These are phyloP conservation scores for Protonemura montana DNA, from an alignment of 2,888 invertebrate genomes.

Conservation along the genomic window DNA sequence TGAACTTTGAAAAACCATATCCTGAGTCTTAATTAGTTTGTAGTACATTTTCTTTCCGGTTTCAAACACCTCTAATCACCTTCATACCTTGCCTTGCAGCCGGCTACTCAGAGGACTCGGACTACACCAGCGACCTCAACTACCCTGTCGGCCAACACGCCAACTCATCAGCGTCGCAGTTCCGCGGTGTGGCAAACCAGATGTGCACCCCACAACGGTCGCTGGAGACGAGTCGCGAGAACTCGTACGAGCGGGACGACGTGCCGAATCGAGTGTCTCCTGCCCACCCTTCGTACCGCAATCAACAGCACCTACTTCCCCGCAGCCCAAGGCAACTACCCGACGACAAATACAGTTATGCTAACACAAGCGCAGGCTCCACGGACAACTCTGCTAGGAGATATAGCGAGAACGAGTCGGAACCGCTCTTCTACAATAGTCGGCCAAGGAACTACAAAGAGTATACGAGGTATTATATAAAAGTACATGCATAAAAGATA, in stretches of 20 bases:
- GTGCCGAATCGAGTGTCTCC: slow-evolving; percentile 56
- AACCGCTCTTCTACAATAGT: slow-evolving; percentile 88
- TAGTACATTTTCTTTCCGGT: too few relatives aligned
- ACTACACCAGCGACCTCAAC: slow-evolving; percentile 96
- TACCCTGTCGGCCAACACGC: slow-evolving; percentile 90
- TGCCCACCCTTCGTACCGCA: slow-evolving; percentile 38
- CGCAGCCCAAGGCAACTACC: slow-evolving; percentile 41
- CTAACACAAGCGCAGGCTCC: slow-evolving; percentile 40
- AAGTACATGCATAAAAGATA: background rate
- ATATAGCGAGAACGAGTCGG: slow-evolving; percentile 58
- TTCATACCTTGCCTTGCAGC: slow-evolving; percentile 66
- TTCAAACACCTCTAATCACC: background rate
- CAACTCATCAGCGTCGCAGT: slow-evolving; percentile 92
- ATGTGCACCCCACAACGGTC: slow-evolving; percentile 81
- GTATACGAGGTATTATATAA: slow-evolving; percentile 59
- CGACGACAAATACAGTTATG: slow-evolving; percentile 42
- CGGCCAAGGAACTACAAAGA: slow-evolving; percentile 73
- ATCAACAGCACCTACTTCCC: slow-evolving; percentile 42
- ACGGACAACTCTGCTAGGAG: slow-evolving; percentile 42
- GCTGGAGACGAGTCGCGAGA: slow-evolving; percentile 80
- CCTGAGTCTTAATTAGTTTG: too few relatives aligned
- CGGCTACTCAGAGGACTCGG: slow-evolving; percentile 95
- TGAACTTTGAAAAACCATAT: too few relatives aligned
- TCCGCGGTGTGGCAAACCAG: slow-evolving; percentile 78
- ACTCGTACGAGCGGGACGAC: slow-evolving; percentile 84